These are phyloP conservation scores for Pygoscelis antarcticus DNA, from an alignment of 2,113 vertebrate species.

Conservation along the genomic window DNA sequence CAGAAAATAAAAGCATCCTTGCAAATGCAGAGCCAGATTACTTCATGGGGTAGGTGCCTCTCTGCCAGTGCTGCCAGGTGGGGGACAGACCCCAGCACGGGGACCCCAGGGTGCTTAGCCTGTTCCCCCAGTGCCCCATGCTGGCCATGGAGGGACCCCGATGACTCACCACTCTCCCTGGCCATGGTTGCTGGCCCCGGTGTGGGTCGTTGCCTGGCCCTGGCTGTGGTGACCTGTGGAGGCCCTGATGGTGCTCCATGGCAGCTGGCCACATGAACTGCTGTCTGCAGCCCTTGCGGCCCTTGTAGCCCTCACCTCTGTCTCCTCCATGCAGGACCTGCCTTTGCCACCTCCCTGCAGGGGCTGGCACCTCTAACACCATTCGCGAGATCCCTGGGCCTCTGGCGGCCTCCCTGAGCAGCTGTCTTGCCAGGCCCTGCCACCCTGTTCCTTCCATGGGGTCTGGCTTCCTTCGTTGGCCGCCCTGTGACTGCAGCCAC, in stretches of 20 bases:
- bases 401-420: rapidly evolving
- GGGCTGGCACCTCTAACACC: rapidly evolving
- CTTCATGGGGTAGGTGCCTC: rapidly evolving
- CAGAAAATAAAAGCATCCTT: background rate
- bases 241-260: rapidly evolving
- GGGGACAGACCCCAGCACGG: rapidly evolving
- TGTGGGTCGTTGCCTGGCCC: background rate
- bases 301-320: rapidly evolving
- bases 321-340: rapidly evolving
- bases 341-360: background rate
- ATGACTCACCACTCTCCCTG: rapidly evolving
- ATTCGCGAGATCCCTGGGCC: rapidly evolving
- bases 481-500: rapidly evolving
- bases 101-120: no score
- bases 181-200: rapidly evolving
- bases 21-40: background rate
- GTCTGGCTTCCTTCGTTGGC: background rate
- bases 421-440: rapidly evolving
- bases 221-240: rapidly evolving
- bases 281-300: background rate
- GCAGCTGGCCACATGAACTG: rapidly evolving
- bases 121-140: rapidly evolving
- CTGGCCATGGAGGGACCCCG: rapidly evolving
- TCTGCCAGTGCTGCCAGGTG: background rate
- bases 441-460: rapidly evolving